Conservation (phyloP, 2,797 vertebrate species). For the Peromyscus eremicus region DNA sequence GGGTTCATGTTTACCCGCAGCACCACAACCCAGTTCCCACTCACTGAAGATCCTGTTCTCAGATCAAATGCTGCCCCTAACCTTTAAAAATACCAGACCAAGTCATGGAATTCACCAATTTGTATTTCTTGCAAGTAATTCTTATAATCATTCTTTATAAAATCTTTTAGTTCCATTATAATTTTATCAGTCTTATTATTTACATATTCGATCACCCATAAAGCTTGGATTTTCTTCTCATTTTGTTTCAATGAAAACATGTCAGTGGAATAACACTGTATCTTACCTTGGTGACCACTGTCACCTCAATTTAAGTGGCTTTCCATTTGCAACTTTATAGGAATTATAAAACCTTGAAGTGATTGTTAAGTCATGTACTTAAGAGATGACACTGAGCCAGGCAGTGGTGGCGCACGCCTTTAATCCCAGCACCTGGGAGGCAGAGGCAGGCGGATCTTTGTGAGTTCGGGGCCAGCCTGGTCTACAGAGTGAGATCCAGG, state of each 20-base stretch:
- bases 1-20: not conserved
- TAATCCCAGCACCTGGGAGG: too few species aligned
- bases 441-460: too few species aligned
- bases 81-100: not conserved
- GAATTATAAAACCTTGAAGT: not conserved
- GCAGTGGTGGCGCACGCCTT: too few species aligned
- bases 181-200: not conserved
- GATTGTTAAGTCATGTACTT: not conserved
- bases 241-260: not conserved
- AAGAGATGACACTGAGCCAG: not conserved
- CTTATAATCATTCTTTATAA: not conserved
- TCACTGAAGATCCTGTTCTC: not conserved
- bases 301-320: not conserved
- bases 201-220: not conserved
- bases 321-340: constrained; percentile 2
- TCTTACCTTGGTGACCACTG: not conserved
- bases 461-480: too few species aligned
- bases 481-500: too few species aligned
- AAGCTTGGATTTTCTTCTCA: constrained; percentile 1
- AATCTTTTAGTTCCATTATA: not conserved
- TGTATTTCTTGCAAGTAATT: not conserved
- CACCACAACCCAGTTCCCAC: not conserved
- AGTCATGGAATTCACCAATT: not conserved
- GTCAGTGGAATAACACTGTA: not conserved
- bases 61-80: not conserved